Percentiles rank a stretch among this genome's conserved stretches.
phyloP scores from a whole-genome alignment of 2,888 invertebrate genomes.

The Adela reaumurella region DNA sequence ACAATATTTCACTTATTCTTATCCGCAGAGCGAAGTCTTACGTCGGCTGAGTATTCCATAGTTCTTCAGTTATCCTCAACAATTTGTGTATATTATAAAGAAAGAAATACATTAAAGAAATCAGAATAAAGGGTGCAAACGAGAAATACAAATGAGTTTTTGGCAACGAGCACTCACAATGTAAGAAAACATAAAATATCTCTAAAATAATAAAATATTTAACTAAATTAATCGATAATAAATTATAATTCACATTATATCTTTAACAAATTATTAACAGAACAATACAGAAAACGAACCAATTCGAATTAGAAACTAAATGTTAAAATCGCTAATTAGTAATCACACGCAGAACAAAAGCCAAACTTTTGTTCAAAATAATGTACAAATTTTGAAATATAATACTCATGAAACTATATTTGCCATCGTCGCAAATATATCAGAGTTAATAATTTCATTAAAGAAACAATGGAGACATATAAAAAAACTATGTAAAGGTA shows the following conservation, averaged over 20 bases:
- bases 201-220: too few species aligned
- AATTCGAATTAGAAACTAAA: not conserved
- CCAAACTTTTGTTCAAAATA: not conserved
- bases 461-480: constrained; percentile 9
- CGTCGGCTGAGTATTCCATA: too few species aligned
- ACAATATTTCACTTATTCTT: constrained; percentile 28
- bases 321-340: not conserved
- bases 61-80: too few species aligned
- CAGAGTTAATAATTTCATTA: constrained; percentile 34
- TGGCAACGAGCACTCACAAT: too few species aligned
- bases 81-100: too few species aligned
- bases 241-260: not conserved
- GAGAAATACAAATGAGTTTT: too few species aligned
- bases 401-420: constrained; percentile 39
- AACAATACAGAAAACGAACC: not conserved
- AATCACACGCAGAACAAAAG: not conserved
- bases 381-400: constrained; percentile 1
- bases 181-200: too few species aligned
- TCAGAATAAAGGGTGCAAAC: too few species aligned
- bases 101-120: too few species aligned
- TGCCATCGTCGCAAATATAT: constrained; percentile 39
- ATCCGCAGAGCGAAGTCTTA: not conserved
- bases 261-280: not conserved
- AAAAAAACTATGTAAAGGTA: constrained; percentile 13
- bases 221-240: not conserved